Evolutionary conservation across 2,797 vertebrate species (phyloP).

Genomic region (Masticophis lateralis): DNA sequence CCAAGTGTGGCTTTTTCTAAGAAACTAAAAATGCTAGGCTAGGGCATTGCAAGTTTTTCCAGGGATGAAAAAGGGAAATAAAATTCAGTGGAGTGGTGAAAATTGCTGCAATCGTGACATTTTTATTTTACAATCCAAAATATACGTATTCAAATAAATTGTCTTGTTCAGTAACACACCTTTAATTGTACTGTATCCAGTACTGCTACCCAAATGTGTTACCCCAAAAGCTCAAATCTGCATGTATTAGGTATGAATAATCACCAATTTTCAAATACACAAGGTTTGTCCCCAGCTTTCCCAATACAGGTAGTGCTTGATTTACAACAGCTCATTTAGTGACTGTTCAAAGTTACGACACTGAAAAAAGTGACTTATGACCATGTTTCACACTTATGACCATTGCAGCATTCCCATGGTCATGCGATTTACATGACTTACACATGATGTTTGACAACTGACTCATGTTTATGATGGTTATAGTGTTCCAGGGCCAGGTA

Average conservation of each 20-base stretch:
- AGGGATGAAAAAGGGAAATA: not conserved
- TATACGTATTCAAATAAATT: not conserved
- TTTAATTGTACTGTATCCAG: slow-evolving; percentile 29
- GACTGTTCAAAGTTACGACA: not conserved
- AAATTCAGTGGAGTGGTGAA: not conserved
- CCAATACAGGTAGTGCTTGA: not conserved
- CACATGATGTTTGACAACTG: too few relatives aligned
- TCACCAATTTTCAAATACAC: not conserved
- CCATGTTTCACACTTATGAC: too few relatives aligned
- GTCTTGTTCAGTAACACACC: not conserved
- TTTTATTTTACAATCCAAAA: not conserved
- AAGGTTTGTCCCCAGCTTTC: not conserved
- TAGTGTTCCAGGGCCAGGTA: too few relatives aligned
- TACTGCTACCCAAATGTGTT: slow-evolving; percentile 4
- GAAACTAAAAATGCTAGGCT: not conserved
- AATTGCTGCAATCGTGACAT: not conserved
- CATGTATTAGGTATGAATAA: not conserved
- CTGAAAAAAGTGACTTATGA: too few relatives aligned
- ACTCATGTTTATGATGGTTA: too few relatives aligned
- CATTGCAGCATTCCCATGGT: too few relatives aligned
- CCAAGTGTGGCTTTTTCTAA: not conserved
- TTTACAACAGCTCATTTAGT: not conserved
- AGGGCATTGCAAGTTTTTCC: not conserved
- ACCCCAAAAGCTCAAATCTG: not conserved
- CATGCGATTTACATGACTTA: too few relatives aligned